Conservation (phyloP, 2,113 vertebrate genomes). For the Kryptolebias marmoratus region DNA sequence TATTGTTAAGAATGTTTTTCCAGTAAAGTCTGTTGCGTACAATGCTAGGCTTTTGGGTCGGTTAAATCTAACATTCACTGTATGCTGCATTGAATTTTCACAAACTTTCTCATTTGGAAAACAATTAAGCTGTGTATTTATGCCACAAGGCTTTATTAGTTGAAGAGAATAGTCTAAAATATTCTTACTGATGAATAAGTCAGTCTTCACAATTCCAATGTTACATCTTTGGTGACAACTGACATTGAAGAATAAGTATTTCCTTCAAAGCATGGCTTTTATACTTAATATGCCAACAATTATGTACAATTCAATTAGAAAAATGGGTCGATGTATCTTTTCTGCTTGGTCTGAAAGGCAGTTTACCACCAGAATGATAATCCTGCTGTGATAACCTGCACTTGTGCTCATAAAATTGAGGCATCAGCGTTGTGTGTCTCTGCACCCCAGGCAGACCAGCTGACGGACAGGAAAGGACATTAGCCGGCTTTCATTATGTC, state of each 20-base stretch:
- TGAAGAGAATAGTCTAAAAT: not conserved
- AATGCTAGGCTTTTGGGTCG: no score
- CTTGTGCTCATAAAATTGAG: constrained; percentile 56
- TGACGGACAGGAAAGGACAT: constrained; percentile 87
- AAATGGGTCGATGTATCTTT: constrained; percentile 40
- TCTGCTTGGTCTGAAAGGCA: constrained; percentile 25
- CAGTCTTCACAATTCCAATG: not conserved
- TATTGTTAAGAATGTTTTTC: not conserved
- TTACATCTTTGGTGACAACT: not conserved
- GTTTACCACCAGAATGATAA: constrained; percentile 54
- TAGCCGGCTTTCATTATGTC: constrained; percentile 93
- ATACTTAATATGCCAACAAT: not conserved
- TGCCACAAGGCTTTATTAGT: no score
- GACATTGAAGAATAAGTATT: not conserved
- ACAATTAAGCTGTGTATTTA: no score
- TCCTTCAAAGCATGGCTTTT: not conserved
- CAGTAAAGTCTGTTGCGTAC: no score
- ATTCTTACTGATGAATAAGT: not conserved
- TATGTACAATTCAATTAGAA: constrained; percentile 13
- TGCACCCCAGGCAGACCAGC: constrained; percentile 87
- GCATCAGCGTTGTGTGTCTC: constrained; percentile 72
- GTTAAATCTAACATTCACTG: no score
- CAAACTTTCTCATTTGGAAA: no score
- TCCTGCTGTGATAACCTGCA: constrained; percentile 66
- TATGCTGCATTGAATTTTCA: no score